phyloP scores from a whole-genome alignment of 2,113 vertebrate species.

The Emydocephalus ijimae region DNA sequence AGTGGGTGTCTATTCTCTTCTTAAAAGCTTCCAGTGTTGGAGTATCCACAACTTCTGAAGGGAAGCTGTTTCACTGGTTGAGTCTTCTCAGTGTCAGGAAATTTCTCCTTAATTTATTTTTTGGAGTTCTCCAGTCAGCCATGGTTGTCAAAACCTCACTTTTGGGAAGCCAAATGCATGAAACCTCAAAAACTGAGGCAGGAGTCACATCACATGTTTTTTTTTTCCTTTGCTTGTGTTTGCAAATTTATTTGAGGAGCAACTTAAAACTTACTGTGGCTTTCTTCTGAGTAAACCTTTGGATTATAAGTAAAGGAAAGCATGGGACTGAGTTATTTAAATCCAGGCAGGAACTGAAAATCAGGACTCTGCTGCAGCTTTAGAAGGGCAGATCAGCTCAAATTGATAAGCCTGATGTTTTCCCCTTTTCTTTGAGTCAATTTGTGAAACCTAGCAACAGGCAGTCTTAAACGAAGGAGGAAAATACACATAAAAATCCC shows the following conservation, averaged over 20 bases:
- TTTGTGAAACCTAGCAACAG: slow-evolving; percentile 1
- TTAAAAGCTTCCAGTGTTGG: neutral
- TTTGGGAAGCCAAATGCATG: neutral
- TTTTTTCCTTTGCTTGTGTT: neutral
- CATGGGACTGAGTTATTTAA: neutral
- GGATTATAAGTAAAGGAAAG: neutral
- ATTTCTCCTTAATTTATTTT: neutral
- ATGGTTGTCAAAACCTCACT: neutral
- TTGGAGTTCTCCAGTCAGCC: neutral
- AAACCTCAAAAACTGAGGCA: neutral
- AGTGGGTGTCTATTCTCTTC: neutral
- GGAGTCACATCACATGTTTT: neutral
- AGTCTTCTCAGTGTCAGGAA: neutral
- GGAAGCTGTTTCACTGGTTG: neutral
- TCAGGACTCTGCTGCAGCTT: neutral
- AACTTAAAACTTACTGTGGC: neutral
- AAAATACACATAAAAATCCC: neutral
- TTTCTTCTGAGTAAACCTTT: neutral
- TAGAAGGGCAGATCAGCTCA: neutral
- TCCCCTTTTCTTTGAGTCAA: neutral
- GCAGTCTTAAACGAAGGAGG: neutral
- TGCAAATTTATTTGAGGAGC: neutral
- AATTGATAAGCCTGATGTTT: slow-evolving; percentile 1
- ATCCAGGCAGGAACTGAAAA: neutral
- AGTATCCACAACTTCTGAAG: neutral